Conservation (phyloP, 2,797 vertebrate genomes). For the Phoeniculus purpureus region DNA sequence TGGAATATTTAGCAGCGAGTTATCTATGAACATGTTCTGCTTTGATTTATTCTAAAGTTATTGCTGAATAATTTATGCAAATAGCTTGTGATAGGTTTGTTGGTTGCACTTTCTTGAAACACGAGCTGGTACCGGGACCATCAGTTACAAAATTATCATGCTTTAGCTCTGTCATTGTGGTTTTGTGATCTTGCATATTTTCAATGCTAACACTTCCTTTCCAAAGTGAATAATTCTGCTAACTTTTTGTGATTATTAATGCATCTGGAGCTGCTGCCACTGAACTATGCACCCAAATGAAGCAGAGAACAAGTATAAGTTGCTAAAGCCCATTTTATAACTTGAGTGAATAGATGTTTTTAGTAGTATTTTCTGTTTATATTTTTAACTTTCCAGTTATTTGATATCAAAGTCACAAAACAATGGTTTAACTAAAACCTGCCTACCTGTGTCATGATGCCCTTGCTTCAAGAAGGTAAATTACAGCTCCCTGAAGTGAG, state of each 20-base stretch:
- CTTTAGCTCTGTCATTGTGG: background rate
- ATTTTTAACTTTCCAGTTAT: background rate
- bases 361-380: background rate
- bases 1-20: background rate
- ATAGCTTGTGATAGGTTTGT: background rate
- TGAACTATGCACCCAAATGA: background rate
- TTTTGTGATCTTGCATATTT: background rate
- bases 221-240: background rate
- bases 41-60: background rate
- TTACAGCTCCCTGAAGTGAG: background rate
- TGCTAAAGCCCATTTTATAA: background rate
- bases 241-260: background rate
- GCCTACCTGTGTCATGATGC: background rate
- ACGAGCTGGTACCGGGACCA: background rate
- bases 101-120: background rate
- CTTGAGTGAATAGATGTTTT: background rate
- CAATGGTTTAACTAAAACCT: background rate
- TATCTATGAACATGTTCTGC: background rate
- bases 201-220: background rate
- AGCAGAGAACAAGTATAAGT: background rate
- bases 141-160: background rate
- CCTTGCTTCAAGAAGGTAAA: background rate
- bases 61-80: background rate
- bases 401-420: background rate
- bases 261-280: background rate